A percentile compares a stretch with the other conserved stretches of the same genome.
phyloP scores from a whole-genome alignment of 2,797 vertebrate species.

The Pangasius djambal region DNA sequence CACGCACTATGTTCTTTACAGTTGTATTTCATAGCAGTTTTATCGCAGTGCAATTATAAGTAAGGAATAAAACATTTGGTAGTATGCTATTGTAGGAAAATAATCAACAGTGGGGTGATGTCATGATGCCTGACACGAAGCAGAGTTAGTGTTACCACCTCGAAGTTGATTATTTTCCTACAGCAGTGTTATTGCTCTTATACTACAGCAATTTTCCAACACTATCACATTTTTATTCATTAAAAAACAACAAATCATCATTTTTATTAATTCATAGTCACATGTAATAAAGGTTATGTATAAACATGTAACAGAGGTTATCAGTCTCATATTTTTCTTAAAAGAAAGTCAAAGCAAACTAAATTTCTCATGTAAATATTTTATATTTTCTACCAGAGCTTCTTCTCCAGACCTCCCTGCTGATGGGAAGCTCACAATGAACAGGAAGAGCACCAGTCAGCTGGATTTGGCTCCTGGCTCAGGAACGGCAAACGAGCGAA shows the following conservation, averaged over 20 bases:
- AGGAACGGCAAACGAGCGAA: constrained; percentile 82
- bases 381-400: constrained; percentile 73
- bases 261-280: not conserved
- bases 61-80: not conserved
- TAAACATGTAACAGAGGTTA: not conserved
- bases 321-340: not conserved
- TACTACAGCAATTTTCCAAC: not conserved
- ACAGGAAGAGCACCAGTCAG: constrained; percentile 93
- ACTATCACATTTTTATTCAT: not conserved
- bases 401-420: constrained; percentile 91
- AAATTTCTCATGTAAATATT: not conserved
- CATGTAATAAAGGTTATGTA: not conserved
- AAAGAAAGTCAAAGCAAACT: not conserved
- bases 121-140: not conserved
- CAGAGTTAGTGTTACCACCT: not conserved
- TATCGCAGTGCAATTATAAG: not conserved
- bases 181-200: not conserved
- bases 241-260: not conserved
- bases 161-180: not conserved
- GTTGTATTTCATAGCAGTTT: not conserved
- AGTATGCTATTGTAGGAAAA: not conserved
- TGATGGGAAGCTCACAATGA: constrained; percentile 87
- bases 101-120: not conserved
- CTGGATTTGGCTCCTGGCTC: constrained; percentile 85
- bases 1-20: not conserved